Conservation (phyloP, 2,888 invertebrate genomes). For the Trimorus sp. region DNA sequence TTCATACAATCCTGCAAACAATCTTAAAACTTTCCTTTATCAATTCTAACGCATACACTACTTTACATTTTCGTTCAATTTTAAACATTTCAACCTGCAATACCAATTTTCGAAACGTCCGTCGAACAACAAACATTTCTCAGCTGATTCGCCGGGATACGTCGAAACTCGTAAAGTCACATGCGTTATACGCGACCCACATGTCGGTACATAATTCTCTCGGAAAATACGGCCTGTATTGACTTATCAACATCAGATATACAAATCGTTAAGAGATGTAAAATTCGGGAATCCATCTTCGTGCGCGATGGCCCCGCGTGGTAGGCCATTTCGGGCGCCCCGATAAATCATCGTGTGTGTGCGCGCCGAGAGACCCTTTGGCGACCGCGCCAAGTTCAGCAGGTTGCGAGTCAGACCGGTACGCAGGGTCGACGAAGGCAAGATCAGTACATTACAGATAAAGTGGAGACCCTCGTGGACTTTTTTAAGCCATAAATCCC, state of each 20-base stretch:
- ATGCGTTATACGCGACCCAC: constrained; percentile 39
- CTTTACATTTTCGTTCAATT: no score
- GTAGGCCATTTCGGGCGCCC: constrained; percentile 53
- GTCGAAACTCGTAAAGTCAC: constrained; percentile 16
- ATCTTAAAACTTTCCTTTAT: no score
- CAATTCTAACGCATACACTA: no score
- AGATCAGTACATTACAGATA: constrained; percentile 82
- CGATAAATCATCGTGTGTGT: constrained; percentile 78
- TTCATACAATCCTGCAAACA: no score
- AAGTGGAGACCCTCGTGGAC: constrained; percentile 78
- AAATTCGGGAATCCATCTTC: constrained; percentile 52
- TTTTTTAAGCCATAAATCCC: constrained; percentile 82
- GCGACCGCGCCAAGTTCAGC: constrained; percentile 69
- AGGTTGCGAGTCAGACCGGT: constrained; percentile 65
- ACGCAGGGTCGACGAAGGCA: constrained; percentile 75
- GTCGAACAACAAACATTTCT: constrained; percentile 3
- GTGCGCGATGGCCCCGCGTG: constrained; percentile 21
- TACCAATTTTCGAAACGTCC: no score
- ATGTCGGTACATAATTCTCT: constrained; percentile 49
- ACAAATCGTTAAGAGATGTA: constrained; percentile 52
- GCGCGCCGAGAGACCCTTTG: constrained; percentile 64
- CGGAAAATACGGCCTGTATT: constrained; percentile 29
- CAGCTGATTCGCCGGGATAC: constrained; percentile 36
- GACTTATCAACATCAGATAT: constrained; percentile 61
- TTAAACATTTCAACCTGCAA: no score